Conservation (phyloP, 1,140 invertebrate genomes). For the Drosophila insularis region DNA sequence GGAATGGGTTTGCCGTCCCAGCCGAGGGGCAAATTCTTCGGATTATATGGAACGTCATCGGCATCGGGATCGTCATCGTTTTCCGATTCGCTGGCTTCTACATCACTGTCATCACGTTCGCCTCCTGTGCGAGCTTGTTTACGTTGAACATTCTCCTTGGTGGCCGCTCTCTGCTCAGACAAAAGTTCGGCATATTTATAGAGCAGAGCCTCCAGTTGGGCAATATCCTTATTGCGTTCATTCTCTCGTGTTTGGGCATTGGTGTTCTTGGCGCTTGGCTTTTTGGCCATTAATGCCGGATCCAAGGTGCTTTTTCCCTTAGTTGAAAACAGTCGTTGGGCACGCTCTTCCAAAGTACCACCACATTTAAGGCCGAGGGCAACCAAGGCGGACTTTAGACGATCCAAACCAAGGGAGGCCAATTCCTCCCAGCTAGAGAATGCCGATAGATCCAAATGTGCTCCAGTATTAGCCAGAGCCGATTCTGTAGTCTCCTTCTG, state of each 20-base stretch:
- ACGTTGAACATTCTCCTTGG: conserved; percentile 98
- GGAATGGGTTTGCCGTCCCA: conserved; percentile 99
- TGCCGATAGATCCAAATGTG: conserved; percentile 97
- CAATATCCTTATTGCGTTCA: conserved; percentile 91
- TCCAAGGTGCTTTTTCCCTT: conserved; percentile 97
- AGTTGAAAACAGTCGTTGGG: conserved; percentile 96
- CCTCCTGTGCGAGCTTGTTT: conserved; percentile 98
- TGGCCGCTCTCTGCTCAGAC: conserved; percentile 92
- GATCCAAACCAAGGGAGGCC: conserved; percentile 97
- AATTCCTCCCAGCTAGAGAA: conserved; percentile 99
- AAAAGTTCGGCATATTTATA: conserved; percentile 93
- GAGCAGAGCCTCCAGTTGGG: conserved; percentile 93
- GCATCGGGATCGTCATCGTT: conserved; percentile 94
- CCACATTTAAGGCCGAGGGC: conserved; percentile 99
- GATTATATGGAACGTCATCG: conserved; percentile 98
- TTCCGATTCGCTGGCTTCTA: conserved; percentile 93
- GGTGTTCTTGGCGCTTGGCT: conserved; percentile 87
- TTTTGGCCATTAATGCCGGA: conserved; percentile 94
- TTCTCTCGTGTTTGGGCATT: conserved; percentile 86
- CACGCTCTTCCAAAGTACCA: conserved; percentile 98
- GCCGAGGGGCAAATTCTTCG: conserved; percentile 98
- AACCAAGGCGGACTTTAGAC: conserved; percentile 98
- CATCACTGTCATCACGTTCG: conserved; percentile 95
- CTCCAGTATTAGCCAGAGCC: conserved; percentile 95
- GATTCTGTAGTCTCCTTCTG: conserved; percentile 94